Evolutionary conservation across 2,113 vertebrate species (phyloP), one percentile per base, ranked within the genome.

Genomic region (Malurus cyaneus): DNA sequence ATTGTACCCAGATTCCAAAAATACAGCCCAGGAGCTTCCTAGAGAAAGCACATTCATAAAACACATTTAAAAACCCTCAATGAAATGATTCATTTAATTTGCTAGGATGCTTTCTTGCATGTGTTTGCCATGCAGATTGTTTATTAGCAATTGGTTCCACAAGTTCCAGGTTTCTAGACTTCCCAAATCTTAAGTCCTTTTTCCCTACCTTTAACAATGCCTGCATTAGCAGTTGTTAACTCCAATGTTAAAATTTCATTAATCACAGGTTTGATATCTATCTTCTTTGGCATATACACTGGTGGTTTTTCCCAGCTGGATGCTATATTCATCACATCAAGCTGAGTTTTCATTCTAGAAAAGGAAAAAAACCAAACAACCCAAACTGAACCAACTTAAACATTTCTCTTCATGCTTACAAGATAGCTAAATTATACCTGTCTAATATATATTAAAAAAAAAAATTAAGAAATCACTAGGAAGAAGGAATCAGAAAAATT

Each of bases 281-380:
- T 94, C 62, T 89, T 93, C 65, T 90, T 96, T 73, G 94, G 94
- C 18, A 57, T 72, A 84, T 52, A 80, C 15, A 85, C 92, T 26
- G 88, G 69, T 39, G 86, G 76, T 52, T 96, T 96, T 88, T 96
- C 90, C 64, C 84, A 93, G 65, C 23, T 89, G 34, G 95, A 92
- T 47, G 96, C 88, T 60, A 97, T 88, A 72, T 84, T 97, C 94
- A 97, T 95, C 62, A 98, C 71, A 29, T 97, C 97, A 94, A 98
- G 95, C 60, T 97, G 97, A 92, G 95, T 97, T 72, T 96, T 97
- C 97, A 98, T 96, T 93, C 97, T 98, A 73, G n/a, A 86, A 80
- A 73, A 50, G 12, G 3, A 4, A 62, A 46, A 65, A 12, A 2
- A 47, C 47, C 21, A 11, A 0, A 1, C 9, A 49, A 25, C 8